Conservation (phyloP, 2,888 invertebrate genomes). For the Ormyrus nitidulus region DNA sequence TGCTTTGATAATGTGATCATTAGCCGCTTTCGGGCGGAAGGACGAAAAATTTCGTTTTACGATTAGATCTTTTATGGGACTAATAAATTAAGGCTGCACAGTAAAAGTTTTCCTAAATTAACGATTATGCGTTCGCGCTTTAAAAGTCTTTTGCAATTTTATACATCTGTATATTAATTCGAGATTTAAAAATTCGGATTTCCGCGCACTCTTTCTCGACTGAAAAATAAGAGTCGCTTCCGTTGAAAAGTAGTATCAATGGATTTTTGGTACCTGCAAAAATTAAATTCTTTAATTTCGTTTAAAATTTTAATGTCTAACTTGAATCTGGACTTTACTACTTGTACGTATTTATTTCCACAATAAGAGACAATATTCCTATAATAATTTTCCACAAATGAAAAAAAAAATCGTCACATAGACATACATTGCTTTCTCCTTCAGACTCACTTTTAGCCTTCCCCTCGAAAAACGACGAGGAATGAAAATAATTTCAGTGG, state of each 20-base stretch:
- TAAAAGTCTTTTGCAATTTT: conserved; percentile 17
- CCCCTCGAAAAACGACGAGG: neutral
- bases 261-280: no score
- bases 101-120: conserved; percentile 16
- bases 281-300: no score
- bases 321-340: neutral
- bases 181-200: no score
- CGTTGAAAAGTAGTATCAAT: no score
- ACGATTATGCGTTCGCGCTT: conserved; percentile 27
- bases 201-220: no score
- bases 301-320: neutral
- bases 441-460: neutral
- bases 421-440: neutral
- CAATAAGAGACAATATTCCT: neutral
- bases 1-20: conserved; percentile 29
- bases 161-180: no score
- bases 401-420: no score
- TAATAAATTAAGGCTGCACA: conserved; percentile 28
- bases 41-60: conserved; percentile 10
- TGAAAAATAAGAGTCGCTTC: no score
- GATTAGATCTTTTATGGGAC: conserved; percentile 18
- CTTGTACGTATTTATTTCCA: neutral
- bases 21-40: neutral
- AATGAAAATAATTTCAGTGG: neutral
- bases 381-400: no score